Evolutionary conservation across 2,888 invertebrate genomes (phyloP).

Genomic region (Sipha maydis): DNA sequence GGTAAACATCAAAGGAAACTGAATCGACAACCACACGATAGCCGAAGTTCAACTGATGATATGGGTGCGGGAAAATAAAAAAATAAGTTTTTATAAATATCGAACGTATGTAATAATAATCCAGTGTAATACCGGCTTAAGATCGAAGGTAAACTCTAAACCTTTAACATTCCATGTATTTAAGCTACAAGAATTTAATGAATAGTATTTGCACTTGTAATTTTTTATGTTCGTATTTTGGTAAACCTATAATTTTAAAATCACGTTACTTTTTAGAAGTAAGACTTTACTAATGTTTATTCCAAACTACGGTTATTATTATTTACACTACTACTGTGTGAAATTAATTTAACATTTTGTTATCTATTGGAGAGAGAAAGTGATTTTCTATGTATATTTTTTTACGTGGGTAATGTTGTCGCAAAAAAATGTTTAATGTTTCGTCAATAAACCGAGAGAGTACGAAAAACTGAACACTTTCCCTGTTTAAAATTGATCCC

Average conservation of each 20-base stretch:
- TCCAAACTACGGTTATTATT: neutral
- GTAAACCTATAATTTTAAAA: constrained; percentile 13
- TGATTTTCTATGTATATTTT: constrained; percentile 27
- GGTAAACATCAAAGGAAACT: too few relatives aligned
- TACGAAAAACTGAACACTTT: constrained; percentile 19
- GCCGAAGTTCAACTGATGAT: too few relatives aligned
- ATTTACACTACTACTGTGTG: neutral
- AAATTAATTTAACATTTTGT: neutral
- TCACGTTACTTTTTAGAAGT: neutral
- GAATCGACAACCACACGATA: too few relatives aligned
- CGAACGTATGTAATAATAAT: too few relatives aligned
- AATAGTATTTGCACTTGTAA: neutral
- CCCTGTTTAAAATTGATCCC: constrained; percentile 40
- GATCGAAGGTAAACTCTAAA: constrained; percentile 24
- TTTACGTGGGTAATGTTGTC: neutral
- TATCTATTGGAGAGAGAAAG: neutral
- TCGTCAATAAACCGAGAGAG: constrained; percentile 20
- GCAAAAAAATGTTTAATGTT: neutral
- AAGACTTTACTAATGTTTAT: neutral
- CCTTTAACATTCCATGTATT: neutral
- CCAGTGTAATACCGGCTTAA: too few relatives aligned
- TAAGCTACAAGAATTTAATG: neutral
- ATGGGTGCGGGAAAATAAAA: too few relatives aligned
- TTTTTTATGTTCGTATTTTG: neutral
- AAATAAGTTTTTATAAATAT: too few relatives aligned